Percentiles rank a stretch among this genome's conserved stretches.
phyloP scores from a whole-genome alignment of 2,113 vertebrate genomes.

The Ptilorrhoa leucosticta region DNA sequence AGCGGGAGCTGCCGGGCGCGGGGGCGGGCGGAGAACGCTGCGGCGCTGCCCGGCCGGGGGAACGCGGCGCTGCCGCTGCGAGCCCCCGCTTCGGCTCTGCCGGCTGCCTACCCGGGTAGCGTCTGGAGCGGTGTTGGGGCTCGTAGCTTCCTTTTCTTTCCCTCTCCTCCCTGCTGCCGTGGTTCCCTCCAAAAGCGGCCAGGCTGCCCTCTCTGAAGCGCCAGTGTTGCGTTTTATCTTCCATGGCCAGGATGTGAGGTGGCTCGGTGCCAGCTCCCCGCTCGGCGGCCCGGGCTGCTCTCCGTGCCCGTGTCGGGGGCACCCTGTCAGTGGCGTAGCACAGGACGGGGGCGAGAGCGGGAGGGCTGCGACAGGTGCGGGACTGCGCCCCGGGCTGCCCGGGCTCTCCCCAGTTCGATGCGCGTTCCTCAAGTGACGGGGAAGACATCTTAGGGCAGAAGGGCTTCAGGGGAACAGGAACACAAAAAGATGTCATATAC shows the following conservation, averaged over 20 bases:
- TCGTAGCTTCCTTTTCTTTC: neutral
- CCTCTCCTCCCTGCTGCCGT: neutral
- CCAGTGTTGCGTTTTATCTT: neutral
- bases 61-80: neutral
- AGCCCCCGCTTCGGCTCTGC: neutral
- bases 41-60: neutral
- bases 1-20: neutral
- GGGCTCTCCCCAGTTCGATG: accelerated
- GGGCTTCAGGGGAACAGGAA: neutral
- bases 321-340: neutral
- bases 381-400: neutral
- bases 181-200: neutral
- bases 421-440: neutral
- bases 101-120: neutral
- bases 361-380: neutral
- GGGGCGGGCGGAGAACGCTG: neutral
- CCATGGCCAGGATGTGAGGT: neutral
- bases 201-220: neutral
- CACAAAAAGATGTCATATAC: neutral
- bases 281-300: neutral
- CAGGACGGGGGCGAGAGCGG: neutral
- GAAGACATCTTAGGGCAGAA: neutral
- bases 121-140: neutral
- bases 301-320: neutral
- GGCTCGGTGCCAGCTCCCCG: neutral